Evolutionary conservation across 2,797 vertebrate genomes (phyloP).

Genomic region (Buceros bicornis): DNA sequence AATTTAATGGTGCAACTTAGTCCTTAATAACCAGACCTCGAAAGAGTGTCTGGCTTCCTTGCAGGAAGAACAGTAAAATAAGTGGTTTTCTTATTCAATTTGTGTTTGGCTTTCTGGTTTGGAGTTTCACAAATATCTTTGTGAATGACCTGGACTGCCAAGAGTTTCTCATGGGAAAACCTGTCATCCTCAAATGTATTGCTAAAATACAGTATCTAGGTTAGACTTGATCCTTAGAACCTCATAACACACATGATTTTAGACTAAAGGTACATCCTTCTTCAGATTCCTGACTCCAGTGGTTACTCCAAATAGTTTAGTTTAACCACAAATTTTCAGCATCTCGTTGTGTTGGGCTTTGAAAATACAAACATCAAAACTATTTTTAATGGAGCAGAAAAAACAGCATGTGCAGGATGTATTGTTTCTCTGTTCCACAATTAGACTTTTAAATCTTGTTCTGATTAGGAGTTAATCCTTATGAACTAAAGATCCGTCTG

Average conservation of each 20-base stretch:
- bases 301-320: neutral
- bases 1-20: neutral
- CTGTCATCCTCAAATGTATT: neutral
- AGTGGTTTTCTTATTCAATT: neutral
- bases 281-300: neutral
- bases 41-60: neutral
- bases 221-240: neutral
- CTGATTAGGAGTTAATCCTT: neutral
- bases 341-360: neutral
- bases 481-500: neutral
- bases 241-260: neutral
- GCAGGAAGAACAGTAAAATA: neutral
- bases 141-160: neutral
- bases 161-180: neutral
- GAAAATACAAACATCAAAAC: neutral
- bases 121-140: neutral
- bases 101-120: neutral
- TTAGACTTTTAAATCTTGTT: slow-evolving; percentile 15
- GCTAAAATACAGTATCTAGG: neutral
- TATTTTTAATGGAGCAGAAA: neutral
- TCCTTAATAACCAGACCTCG: neutral
- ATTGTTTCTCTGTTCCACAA: neutral
- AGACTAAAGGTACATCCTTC: neutral
- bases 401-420: neutral
- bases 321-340: neutral